Percentiles rank a stretch among this genome's conserved stretches.
Conservation (phyloP, 2,888 invertebrate species). For the Sabatieria punctata region DNA sequence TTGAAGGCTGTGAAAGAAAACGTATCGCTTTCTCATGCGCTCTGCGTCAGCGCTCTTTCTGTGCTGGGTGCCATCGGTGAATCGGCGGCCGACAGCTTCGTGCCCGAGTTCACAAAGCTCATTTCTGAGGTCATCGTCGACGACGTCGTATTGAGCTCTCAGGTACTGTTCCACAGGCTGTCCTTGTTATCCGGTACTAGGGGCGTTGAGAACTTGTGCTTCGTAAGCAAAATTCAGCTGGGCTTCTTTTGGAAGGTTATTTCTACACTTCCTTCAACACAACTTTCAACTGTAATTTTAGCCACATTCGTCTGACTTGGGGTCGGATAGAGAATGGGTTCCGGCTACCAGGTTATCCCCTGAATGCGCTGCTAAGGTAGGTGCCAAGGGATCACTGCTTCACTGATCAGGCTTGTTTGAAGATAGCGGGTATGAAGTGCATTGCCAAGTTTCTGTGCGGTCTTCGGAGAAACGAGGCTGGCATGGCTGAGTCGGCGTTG, state of each 20-base stretch:
- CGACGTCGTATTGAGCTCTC: too few relatives aligned
- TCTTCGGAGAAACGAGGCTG: constrained; percentile 45
- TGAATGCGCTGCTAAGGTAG: constrained; percentile 59
- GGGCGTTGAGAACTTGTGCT: too few relatives aligned
- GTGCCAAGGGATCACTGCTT: neutral
- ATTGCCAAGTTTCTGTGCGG: constrained; percentile 91
- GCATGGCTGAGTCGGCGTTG: constrained; percentile 47
- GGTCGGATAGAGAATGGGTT: constrained; percentile 12
- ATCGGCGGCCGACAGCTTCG: neutral
- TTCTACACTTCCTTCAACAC: too few relatives aligned
- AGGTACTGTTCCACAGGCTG: too few relatives aligned
- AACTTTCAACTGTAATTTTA: too few relatives aligned
- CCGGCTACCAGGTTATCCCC: constrained; percentile 66
- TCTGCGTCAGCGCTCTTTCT: neutral
- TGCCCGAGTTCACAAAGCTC: too few relatives aligned
- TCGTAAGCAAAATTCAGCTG: too few relatives aligned
- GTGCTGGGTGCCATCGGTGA: neutral
- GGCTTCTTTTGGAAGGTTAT: too few relatives aligned
- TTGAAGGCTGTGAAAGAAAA: neutral
- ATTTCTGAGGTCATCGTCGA: too few relatives aligned
- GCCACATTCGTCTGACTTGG: too few relatives aligned
- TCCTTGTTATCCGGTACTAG: too few relatives aligned
- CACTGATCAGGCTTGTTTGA: constrained; percentile 1
- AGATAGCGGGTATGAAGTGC: constrained; percentile 71
- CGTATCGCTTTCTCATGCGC: neutral